phyloP scores from a whole-genome alignment of 2,797 vertebrate species.

The Kryptolebias ocellatus region DNA sequence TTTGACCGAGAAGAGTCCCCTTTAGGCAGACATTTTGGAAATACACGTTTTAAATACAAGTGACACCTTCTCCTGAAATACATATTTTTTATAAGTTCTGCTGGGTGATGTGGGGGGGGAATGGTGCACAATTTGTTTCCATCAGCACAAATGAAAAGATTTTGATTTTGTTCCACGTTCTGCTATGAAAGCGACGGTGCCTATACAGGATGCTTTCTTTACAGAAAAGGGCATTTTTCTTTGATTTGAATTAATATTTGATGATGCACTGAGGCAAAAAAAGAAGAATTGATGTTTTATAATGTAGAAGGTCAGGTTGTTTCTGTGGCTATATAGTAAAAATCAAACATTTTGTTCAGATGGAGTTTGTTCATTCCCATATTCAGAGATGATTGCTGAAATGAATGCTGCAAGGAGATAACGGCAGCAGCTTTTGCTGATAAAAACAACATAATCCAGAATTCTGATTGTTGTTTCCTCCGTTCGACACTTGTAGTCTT shows the following conservation, averaged over 20 bases:
- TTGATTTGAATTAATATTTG: background rate
- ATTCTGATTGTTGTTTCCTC: conserved; percentile 20
- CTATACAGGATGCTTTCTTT: background rate
- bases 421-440: conserved; percentile 10
- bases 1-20: too few species aligned
- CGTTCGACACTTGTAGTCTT: conserved; percentile 9
- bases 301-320: background rate
- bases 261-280: background rate
- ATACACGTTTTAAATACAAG: background rate
- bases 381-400: conserved; percentile 1
- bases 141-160: background rate
- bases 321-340: background rate
- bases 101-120: background rate
- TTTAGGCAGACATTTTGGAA: background rate
- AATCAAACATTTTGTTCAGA: background rate
- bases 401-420: background rate
- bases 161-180: background rate
- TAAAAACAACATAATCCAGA: conserved; percentile 16
- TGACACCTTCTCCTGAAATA: background rate
- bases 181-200: conserved; percentile 7
- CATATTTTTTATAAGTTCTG: background rate
- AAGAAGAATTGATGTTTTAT: conserved; percentile 4
- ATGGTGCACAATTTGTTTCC: background rate
- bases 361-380: background rate
- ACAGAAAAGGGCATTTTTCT: background rate